phyloP scores from a whole-genome alignment of 2,888 invertebrate genomes.

The Graphium colonna region DNA sequence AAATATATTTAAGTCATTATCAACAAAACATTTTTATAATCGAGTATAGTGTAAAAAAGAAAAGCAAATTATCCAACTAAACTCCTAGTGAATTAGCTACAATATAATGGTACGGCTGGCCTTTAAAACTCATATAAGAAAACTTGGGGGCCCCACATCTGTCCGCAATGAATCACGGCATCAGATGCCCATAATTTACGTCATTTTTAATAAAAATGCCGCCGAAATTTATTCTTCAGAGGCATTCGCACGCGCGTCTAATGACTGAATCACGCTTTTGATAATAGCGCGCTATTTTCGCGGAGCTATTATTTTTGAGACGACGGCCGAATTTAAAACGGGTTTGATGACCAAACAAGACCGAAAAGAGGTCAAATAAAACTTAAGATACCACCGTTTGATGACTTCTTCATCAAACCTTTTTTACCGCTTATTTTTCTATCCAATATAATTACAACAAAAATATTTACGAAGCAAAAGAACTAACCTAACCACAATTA shows the following conservation, averaged over 20 bases:
- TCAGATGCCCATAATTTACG: background rate
- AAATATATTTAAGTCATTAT: background rate
- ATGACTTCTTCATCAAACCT: too few relatives aligned
- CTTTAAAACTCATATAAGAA: too few relatives aligned
- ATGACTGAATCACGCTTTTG: constrained; percentile 3
- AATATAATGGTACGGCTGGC: too few relatives aligned
- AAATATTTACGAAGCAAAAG: too few relatives aligned
- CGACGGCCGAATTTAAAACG: background rate
- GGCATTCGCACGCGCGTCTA: constrained; percentile 5
- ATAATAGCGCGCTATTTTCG: background rate
- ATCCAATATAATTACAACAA: too few relatives aligned
- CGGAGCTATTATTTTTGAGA: background rate
- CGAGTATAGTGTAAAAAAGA: too few relatives aligned
- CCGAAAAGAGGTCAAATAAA: background rate
- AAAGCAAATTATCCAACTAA: too few relatives aligned
- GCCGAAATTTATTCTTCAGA: constrained; percentile 5
- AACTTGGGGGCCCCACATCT: background rate
- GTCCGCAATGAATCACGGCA: constrained; percentile 7
- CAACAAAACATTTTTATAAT: too few relatives aligned
- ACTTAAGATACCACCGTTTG: too few relatives aligned
- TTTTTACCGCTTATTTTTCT: too few relatives aligned
- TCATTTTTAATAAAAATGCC: constrained; percentile 2
- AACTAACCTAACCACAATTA: too few relatives aligned
- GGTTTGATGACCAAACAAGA: background rate
- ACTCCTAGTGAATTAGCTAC: too few relatives aligned